Conservation (phyloP, 2,888 invertebrate species). For the Athalia circularis region DNA sequence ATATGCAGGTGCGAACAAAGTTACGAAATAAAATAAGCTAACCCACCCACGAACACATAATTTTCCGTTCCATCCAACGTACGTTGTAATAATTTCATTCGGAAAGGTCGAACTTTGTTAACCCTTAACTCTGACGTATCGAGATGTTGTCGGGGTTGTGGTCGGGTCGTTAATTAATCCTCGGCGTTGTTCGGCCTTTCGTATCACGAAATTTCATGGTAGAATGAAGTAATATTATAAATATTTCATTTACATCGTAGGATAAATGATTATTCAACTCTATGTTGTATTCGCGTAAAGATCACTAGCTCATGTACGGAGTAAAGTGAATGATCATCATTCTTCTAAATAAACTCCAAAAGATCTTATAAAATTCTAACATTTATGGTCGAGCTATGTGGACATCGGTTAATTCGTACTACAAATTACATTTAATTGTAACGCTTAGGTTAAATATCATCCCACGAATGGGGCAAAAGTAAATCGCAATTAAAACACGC, state of each 20-base stretch:
- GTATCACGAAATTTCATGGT: neutral
- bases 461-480: slow-evolving; percentile 31
- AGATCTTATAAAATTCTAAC: slow-evolving; percentile 6
- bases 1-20: no score
- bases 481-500: slow-evolving; percentile 40
- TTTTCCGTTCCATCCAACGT: neutral
- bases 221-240: slow-evolving; percentile 10
- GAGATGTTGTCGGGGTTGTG: neutral
- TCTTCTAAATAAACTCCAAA: slow-evolving; percentile 4
- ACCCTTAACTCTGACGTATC: neutral
- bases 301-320: neutral
- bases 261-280: slow-evolving; percentile 21
- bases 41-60: no score
- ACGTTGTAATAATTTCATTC: neutral
- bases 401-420: slow-evolving; percentile 7
- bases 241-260: slow-evolving; percentile 6
- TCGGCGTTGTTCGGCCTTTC: neutral
- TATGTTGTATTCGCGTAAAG: neutral
- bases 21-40: no score
- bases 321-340: slow-evolving; percentile 9
- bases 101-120: neutral
- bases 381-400: neutral
- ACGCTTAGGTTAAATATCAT: slow-evolving; percentile 24
- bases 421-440: slow-evolving; percentile 40
- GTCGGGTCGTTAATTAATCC: neutral